phyloP scores from a whole-genome alignment of 2,113 vertebrate species.

The Montifringilla adamsi region DNA sequence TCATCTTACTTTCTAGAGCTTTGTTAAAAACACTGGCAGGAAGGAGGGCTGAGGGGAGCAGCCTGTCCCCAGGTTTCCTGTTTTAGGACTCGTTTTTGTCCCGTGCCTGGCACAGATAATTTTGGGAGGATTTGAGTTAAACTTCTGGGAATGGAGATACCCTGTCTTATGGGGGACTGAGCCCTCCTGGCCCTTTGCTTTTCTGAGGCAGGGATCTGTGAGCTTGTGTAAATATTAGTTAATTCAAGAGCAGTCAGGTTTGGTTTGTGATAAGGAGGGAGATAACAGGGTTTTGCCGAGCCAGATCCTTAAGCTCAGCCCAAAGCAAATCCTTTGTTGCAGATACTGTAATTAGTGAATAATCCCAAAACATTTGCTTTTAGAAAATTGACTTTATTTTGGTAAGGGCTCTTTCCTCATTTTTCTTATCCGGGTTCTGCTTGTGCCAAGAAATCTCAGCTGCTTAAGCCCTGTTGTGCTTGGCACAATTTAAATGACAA shows the following conservation, averaged over 20 bases:
- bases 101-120: neutral
- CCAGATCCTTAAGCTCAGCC: neutral
- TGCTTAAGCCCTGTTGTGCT: neutral
- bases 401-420: neutral
- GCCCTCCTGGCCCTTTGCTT: neutral
- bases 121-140: neutral
- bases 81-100: neutral
- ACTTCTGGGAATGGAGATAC: neutral
- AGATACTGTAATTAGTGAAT: neutral
- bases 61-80: conserved; percentile 30
- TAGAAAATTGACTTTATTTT: neutral
- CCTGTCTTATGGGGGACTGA: rapidly evolving
- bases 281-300: neutral
- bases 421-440: neutral
- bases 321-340: neutral
- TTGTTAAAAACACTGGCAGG: conserved; percentile 43
- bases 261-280: neutral
- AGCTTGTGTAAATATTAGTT: neutral
- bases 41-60: conserved; percentile 33
- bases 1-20: conserved; percentile 23
- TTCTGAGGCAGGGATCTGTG: neutral
- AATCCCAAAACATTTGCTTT: neutral
- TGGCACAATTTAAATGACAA: conserved; percentile 7
- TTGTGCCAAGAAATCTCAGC: neutral
- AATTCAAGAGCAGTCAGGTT: neutral